phyloP scores from a whole-genome alignment of 2,113 vertebrate species.

The Callithrix jacchus region DNA sequence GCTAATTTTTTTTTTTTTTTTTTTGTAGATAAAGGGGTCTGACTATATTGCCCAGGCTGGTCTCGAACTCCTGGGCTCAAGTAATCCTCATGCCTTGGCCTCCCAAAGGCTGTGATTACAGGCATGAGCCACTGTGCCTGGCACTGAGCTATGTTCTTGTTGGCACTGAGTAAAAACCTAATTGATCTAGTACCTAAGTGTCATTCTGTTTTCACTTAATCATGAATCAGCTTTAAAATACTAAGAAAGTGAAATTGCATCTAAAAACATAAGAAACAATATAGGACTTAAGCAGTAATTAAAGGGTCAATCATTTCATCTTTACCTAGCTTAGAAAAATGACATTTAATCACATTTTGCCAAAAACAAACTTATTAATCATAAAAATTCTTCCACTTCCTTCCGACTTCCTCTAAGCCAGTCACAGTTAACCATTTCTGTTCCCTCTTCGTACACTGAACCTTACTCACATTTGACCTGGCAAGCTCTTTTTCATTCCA shows the following conservation, averaged over 20 bases:
- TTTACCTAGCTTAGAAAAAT: slow-evolving; percentile 14
- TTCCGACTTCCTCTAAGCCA: background rate
- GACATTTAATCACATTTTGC: background rate
- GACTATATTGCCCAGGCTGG: no score
- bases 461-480: background rate
- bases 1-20: no score
- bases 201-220: slow-evolving; percentile 5
- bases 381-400: background rate
- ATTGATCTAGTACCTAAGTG: background rate
- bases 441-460: background rate
- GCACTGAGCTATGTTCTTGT: background rate
- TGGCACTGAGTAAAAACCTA: background rate
- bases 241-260: background rate
- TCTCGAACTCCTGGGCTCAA: no score
- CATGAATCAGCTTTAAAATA: background rate
- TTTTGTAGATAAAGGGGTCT: no score
- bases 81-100: no score
- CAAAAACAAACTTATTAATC: background rate
- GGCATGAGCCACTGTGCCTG: no score
- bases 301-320: background rate
- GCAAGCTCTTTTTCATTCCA: background rate
- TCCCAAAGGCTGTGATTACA: no score
- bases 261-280: slow-evolving; percentile 15
- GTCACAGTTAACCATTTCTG: background rate
- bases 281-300: background rate